Evolutionary conservation across 2,797 vertebrate species (phyloP).

Genomic region (Rhadinocentrus ornatus): DNA sequence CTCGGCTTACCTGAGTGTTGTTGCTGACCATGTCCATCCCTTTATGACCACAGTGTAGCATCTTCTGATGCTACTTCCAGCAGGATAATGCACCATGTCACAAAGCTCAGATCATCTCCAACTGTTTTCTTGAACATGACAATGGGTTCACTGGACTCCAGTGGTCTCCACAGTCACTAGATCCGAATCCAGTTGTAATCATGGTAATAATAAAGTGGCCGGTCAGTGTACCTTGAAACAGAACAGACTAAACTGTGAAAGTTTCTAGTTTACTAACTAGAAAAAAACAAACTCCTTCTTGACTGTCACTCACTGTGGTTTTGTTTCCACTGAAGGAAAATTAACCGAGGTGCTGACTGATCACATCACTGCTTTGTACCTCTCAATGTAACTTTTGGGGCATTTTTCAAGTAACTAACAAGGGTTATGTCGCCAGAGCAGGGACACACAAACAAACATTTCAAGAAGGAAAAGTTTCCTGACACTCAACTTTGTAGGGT

Average conservation of each 20-base stretch:
- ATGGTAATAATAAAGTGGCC: too few relatives aligned
- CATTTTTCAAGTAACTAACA: slow-evolving; percentile 28
- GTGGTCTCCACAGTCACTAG: too few relatives aligned
- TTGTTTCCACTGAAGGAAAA: background rate
- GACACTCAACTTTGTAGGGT: slow-evolving; percentile 53
- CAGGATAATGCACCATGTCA: too few relatives aligned
- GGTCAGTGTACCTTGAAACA: background rate
- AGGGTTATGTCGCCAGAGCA: slow-evolving; percentile 33
- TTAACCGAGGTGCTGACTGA: background rate
- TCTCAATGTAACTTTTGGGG: slow-evolving; percentile 40
- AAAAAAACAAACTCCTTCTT: background rate
- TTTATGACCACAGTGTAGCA: too few relatives aligned
- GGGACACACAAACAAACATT: background rate
- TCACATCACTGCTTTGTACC: background rate
- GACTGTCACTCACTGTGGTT: background rate
- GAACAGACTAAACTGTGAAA: background rate
- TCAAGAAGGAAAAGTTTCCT: slow-evolving; percentile 21
- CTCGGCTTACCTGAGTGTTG: too few relatives aligned
- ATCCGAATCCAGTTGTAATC: too few relatives aligned
- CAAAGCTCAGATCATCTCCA: too few relatives aligned
- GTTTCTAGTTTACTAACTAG: background rate
- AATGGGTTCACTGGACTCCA: too few relatives aligned
- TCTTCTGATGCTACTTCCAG: too few relatives aligned
- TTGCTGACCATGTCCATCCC: too few relatives aligned
- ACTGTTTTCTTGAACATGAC: too few relatives aligned